Base-by-base conservation (phyloP, 2,113 vertebrate species). In the Cochlearius cochlearius region DNA sequence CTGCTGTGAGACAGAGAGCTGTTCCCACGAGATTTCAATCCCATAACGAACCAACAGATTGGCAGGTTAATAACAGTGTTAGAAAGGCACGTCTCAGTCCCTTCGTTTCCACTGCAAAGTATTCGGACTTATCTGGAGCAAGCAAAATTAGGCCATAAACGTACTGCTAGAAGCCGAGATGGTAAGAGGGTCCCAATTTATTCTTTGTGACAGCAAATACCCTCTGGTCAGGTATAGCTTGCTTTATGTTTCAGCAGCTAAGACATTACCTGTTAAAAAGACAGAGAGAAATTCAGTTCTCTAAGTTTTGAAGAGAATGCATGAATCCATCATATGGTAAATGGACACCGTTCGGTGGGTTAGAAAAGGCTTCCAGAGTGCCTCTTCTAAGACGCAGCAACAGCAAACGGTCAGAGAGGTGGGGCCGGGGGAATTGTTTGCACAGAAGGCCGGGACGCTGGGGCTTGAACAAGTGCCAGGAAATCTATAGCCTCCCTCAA, bases 401-500 rank as follows among this genome's bases (percentile, higher is more conserved):
- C 53, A 52, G 77, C 50, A 67, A 86, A 25, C 0, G 2, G 49
- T 55, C 4, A 0, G 19, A 20, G 66, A 92, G 76, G 68, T 81
- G 60, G 75, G 53, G 64, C 69, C 0, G 5, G 64, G 38, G 68
- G 74, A 59, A 73, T 7, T 94, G 89, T 81, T 95, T 94, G 92
- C 89, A 45, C 63, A 73, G 86, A 73, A 88, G 76, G 77, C 75
- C 0, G 5, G 68, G 86, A 75, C 66, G 3, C 23, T 3, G 2
- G 59, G 74, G 39, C 79, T 34, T 96, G 84, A 95, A n/a, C 4
- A 1, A 63, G 32, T 25, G 94, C 92, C 92, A 97, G 95, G 97
- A 96, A 96, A 97, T 85, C 91, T 86, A 75, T 26, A 78, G 88
- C 63, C 71, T 88, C 64, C 68, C 80, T 94, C 91, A 89, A 91